Conservation (phyloP, 2,113 vertebrate species). For the Gavialis gangeticus region DNA sequence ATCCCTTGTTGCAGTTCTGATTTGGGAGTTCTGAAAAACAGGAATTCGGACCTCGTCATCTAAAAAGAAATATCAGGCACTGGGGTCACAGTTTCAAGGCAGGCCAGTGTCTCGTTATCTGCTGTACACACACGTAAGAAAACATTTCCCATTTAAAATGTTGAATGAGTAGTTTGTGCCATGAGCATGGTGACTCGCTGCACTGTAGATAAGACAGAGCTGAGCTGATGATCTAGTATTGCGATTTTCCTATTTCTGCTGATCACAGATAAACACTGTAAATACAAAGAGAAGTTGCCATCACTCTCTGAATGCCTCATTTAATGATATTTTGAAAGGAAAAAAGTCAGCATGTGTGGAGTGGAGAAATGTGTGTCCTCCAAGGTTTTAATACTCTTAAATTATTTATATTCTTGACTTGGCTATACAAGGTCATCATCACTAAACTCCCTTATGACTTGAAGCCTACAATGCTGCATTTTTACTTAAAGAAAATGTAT, state of each 20-base stretch:
- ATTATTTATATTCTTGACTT: constrained; percentile 11
- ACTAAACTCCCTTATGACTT: neutral
- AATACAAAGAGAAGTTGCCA: neutral
- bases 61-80: neutral
- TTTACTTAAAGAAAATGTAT: neutral
- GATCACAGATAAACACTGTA: constrained; percentile 1
- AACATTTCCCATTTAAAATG: neutral
- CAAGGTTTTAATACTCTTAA: neutral
- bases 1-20: neutral
- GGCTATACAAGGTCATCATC: constrained; percentile 25
- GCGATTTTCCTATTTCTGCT: neutral
- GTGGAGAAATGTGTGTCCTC: neutral
- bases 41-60: neutral
- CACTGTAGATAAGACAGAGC: neutral
- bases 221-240: neutral
- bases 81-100: neutral
- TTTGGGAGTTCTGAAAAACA: neutral
- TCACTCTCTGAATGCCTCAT: constrained; percentile 23
- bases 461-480: neutral
- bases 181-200: neutral
- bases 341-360: neutral
- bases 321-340: constrained; percentile 12
- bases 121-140: neutral
- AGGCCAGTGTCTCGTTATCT: neutral
- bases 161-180: neutral